Percentiles rank a stretch among this genome's conserved stretches.
Conservation (phyloP, 2,888 invertebrate species). For the Drosophila barbarae region DNA sequence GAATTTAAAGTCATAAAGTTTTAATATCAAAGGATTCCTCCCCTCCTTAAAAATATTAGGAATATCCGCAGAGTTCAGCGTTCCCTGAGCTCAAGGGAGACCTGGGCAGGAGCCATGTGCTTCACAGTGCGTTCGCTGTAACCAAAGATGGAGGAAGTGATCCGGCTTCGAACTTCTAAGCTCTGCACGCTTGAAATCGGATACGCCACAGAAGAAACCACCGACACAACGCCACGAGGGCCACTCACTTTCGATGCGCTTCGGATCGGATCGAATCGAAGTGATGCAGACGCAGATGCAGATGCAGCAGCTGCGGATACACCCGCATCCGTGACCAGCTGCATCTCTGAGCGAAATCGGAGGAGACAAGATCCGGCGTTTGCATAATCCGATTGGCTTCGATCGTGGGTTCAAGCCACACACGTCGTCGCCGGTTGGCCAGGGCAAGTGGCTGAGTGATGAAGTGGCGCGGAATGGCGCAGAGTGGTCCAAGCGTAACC, state of each 20-base stretch:
- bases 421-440: constrained; percentile 12
- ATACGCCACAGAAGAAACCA: constrained; percentile 31
- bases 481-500: constrained; percentile 35
- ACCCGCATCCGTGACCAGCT: constrained; percentile 20
- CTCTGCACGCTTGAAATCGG: constrained; percentile 48
- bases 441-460: constrained; percentile 1
- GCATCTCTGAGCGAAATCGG: constrained; percentile 25
- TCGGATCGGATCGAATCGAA: constrained; percentile 1
- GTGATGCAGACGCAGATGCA: constrained; percentile 9
- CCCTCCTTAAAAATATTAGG: no score
- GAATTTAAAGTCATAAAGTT: not conserved
- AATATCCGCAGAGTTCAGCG: not conserved
- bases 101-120: not conserved
- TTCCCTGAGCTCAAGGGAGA: not conserved
- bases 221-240: not conserved
- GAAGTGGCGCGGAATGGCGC: constrained; percentile 3
- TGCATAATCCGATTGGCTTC: constrained; percentile 31
- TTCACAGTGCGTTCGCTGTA: constrained; percentile 3
- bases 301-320: constrained; percentile 26
- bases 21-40: not conserved
- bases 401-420: constrained; percentile 14
- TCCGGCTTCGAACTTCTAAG: constrained; percentile 37
- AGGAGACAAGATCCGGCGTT: constrained; percentile 25
- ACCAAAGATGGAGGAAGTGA: constrained; percentile 8
- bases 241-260: constrained; percentile 36